Percentiles rank a stretch among this genome's conserved stretches.
phyloP scores from a whole-genome alignment of 64 coral and sea anemone species.

The Montipora capricornis region DNA sequence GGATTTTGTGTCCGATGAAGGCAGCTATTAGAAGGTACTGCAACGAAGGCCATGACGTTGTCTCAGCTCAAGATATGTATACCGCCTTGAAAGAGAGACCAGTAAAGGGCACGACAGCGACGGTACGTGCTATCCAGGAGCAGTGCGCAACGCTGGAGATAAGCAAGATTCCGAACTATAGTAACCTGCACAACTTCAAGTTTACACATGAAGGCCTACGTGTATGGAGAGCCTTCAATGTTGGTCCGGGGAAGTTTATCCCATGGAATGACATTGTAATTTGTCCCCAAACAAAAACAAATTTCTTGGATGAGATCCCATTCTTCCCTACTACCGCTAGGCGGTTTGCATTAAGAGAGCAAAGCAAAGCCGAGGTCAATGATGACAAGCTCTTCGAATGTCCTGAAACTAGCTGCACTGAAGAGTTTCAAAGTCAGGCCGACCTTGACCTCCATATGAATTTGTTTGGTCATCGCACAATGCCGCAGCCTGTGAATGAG shows the following conservation, averaged over 20 bases:
- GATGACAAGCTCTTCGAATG: background rate
- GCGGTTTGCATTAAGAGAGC: background rate
- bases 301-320: background rate
- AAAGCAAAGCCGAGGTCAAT: background rate
- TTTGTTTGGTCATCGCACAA: background rate
- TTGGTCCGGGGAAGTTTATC: conserved; percentile 38
- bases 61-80: too few relatives aligned
- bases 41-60: conserved; percentile 40
- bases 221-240: conserved; percentile 35
- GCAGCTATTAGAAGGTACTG: conserved; percentile 39
- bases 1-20: conserved; percentile 38
- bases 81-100: too few relatives aligned
- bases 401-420: background rate
- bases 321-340: background rate
- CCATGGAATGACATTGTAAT: conserved; percentile 8
- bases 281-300: background rate
- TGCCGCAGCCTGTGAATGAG: background rate
- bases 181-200: conserved; percentile 29
- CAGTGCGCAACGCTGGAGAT: conserved; percentile 23
- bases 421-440: background rate
- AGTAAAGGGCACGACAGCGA: conserved; percentile 25
- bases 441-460: conserved; percentile 2
- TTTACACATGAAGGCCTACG: conserved; percentile 15
- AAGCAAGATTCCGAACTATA: conserved; percentile 1
- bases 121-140: background rate